Conservation (phyloP, 2,113 vertebrate species). For the Delphinus delphis region DNA sequence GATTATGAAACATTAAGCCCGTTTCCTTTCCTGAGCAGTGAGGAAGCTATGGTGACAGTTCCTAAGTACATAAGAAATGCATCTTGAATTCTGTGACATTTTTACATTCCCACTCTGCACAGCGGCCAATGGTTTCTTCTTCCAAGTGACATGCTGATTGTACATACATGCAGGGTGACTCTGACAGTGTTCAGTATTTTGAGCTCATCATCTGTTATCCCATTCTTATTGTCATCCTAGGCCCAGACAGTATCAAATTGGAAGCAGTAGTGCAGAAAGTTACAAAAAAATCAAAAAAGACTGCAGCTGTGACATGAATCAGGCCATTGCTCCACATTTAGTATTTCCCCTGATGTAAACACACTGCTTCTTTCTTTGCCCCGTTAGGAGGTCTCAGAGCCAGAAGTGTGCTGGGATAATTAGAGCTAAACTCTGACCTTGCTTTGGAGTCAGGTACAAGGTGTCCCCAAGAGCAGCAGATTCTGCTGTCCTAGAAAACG, state of each 20-base stretch:
- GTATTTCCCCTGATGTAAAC: conserved; percentile 67
- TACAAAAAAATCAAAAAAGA: conserved; percentile 84
- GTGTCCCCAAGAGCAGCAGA: not conserved
- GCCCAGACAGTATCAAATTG: conserved; percentile 83
- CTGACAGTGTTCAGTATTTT: conserved; percentile 76
- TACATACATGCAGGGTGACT: conserved; percentile 64
- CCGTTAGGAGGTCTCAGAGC: conserved; percentile 16
- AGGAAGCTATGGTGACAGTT: conserved; percentile 57
- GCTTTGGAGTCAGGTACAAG: conserved; percentile 5
- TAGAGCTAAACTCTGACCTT: conserved; percentile 38
- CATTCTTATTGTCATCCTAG: conserved; percentile 81
- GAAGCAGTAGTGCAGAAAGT: conserved; percentile 86
- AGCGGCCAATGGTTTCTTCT: conserved; percentile 76
- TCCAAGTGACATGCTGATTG: conserved; percentile 82
- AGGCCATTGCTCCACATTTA: conserved; percentile 61
- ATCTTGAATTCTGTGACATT: conserved; percentile 69
- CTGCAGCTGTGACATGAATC: conserved; percentile 84
- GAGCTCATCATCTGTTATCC: conserved; percentile 85
- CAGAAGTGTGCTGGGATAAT: not conserved
- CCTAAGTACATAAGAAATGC: conserved; percentile 73
- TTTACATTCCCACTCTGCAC: conserved; percentile 77
- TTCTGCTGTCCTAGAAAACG: not conserved
- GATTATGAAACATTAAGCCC: conserved; percentile 4
- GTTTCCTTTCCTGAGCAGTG: conserved; percentile 8
- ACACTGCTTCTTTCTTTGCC: not conserved